Conservation (phyloP, 2,888 invertebrate species). For the Drosophila infuscata region DNA sequence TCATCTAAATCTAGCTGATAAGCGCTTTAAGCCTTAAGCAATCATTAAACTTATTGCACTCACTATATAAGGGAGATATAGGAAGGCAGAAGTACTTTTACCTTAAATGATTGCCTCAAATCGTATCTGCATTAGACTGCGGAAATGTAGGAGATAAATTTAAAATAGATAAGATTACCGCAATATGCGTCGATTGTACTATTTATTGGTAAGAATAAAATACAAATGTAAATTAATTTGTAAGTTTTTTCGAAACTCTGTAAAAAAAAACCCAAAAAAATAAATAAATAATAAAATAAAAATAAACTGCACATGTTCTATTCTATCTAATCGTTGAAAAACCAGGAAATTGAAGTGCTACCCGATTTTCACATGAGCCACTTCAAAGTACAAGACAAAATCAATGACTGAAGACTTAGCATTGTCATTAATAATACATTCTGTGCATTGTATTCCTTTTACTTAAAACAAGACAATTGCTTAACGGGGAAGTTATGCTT, state of each 20-base stretch:
- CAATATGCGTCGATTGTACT: background rate
- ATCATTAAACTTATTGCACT: constrained; percentile 23
- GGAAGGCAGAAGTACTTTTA: constrained; percentile 13
- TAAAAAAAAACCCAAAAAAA: background rate
- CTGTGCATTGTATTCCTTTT: constrained; percentile 9
- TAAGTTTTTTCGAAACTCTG: background rate
- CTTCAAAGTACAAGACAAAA: constrained; percentile 35
- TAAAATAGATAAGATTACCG: constrained; percentile 12
- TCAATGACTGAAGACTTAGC: constrained; percentile 38
- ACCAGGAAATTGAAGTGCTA: constrained; percentile 47
- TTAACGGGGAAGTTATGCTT: constrained; percentile 11
- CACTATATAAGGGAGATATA: constrained; percentile 3
- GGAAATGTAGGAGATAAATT: constrained; percentile 27
- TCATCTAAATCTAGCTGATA: constrained; percentile 26
- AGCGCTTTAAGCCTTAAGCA: background rate
- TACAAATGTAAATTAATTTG: background rate
- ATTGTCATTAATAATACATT: constrained; percentile 36
- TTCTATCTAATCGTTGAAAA: constrained; percentile 60
- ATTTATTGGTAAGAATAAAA: background rate
- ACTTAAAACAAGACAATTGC: constrained; percentile 13
- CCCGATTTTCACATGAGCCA: constrained; percentile 35
- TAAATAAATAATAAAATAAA: background rate
- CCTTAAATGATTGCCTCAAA: constrained; percentile 28
- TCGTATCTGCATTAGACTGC: constrained; percentile 37
- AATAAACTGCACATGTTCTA: constrained; percentile 44